These are phyloP conservation scores for Mallotus villosus DNA, from an alignment of 2,797 vertebrate species.

Conservation along the genomic window DNA sequence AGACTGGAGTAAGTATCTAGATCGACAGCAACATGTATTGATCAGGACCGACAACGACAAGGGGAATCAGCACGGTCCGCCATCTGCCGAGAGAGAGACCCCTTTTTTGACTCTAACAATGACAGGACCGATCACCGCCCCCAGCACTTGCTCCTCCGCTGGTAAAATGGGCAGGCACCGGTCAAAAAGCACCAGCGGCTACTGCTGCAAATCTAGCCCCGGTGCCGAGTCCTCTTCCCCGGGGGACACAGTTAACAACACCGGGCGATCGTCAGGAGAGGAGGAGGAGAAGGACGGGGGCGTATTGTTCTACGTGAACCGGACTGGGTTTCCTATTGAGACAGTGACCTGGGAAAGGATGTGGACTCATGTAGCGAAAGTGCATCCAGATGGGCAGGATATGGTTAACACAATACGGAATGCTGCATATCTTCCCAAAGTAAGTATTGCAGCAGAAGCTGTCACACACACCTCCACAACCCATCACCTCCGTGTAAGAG, in stretches of 20 bases:
- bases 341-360: slow-evolving; percentile 90
- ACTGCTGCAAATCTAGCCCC: slow-evolving; percentile 54
- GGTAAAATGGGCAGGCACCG: slow-evolving; percentile 80
- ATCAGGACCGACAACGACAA: slow-evolving; percentile 19
- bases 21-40: slow-evolving; percentile 40
- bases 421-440: slow-evolving; percentile 84
- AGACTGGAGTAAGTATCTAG: slow-evolving; percentile 5
- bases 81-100: slow-evolving; percentile 18
- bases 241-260: slow-evolving; percentile 62
- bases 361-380: slow-evolving; percentile 89
- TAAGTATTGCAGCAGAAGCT: slow-evolving; percentile 61
- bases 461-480: not conserved
- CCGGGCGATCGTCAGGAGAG: slow-evolving; percentile 75
- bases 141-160: slow-evolving; percentile 64
- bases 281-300: slow-evolving; percentile 93
- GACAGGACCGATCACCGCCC: slow-evolving; percentile 80
- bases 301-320: slow-evolving; percentile 89
- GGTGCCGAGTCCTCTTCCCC: slow-evolving; percentile 64
- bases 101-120: slow-evolving; percentile 51
- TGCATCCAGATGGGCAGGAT: slow-evolving; percentile 88
- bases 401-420: slow-evolving; percentile 88
- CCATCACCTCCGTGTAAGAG: not conserved
- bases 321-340: slow-evolving; percentile 92
- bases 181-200: slow-evolving; percentile 83
- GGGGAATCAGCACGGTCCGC: slow-evolving; percentile 16